Percentiles rank a stretch among this genome's conserved stretches.
Conservation (phyloP, 2,113 vertebrate genomes). For the Phaethornis superciliosus region DNA sequence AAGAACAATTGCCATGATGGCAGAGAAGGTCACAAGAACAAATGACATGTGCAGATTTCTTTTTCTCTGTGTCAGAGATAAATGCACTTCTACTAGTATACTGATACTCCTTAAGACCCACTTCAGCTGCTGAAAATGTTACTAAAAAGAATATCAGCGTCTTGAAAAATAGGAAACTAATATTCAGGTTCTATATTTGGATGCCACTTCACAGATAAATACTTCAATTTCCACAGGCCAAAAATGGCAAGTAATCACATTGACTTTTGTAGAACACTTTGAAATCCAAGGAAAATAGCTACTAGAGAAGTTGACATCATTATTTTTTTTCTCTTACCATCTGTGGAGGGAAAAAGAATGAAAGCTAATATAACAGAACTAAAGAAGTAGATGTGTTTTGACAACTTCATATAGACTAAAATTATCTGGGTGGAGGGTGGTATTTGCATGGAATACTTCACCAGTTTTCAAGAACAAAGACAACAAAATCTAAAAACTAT, state of each 20-base stretch:
- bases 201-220: neutral
- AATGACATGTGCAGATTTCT: neutral
- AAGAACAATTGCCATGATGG: neutral
- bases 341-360: conserved; percentile 9
- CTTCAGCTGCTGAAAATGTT: neutral
- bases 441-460: neutral
- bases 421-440: neutral
- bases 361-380: conserved; percentile 38
- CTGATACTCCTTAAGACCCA: neutral
- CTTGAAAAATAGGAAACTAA: conserved; percentile 11
- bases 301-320: neutral
- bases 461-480: neutral
- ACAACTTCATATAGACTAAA: neutral
- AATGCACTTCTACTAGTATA: neutral
- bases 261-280: neutral
- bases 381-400: conserved; percentile 29
- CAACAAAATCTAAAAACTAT: neutral
- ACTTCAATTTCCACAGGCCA: neutral
- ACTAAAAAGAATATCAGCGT: conserved; percentile 11
- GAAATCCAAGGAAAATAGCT: neutral
- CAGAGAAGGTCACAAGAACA: neutral
- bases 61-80: neutral
- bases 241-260: neutral
- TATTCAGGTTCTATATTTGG: neutral
- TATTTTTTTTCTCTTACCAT: conserved; percentile 13